Evolutionary conservation across 2,113 vertebrate genomes (phyloP).

Genomic region (Gymnarchus niloticus): DNA sequence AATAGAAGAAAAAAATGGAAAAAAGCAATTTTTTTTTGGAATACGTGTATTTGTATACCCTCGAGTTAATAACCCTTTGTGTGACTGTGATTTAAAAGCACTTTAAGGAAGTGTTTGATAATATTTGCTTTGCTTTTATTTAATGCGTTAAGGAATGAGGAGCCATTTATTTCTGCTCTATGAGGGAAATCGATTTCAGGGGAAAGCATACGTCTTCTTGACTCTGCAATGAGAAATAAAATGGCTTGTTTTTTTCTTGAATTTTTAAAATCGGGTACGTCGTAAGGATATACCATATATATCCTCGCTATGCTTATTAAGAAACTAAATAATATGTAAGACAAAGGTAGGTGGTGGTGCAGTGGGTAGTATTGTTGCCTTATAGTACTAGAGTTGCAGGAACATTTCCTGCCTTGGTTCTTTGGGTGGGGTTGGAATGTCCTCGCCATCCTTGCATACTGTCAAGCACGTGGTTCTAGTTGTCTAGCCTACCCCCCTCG

Average conservation of each 20-base stretch:
- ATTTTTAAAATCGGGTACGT: background rate
- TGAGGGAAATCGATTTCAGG: background rate
- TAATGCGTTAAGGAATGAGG: background rate
- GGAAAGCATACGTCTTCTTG: background rate
- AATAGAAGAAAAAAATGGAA: background rate
- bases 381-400: background rate
- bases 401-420: background rate
- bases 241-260: background rate
- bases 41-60: slow-evolving; percentile 7
- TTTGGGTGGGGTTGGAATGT: background rate
- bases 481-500: slow-evolving; percentile 9
- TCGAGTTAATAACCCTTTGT: background rate
- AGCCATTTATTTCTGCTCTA: background rate
- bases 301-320: background rate
- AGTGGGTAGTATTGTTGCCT: too few species aligned
- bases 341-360: background rate
- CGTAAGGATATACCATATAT: background rate
- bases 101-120: background rate
- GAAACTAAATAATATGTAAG: background rate
- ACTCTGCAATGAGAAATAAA: background rate
- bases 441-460: background rate
- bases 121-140: background rate
- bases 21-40: background rate
- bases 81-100: background rate
- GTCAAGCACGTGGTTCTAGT: too few species aligned